Conservation (phyloP, 2,888 invertebrate genomes). For the Thecophora atra region DNA sequence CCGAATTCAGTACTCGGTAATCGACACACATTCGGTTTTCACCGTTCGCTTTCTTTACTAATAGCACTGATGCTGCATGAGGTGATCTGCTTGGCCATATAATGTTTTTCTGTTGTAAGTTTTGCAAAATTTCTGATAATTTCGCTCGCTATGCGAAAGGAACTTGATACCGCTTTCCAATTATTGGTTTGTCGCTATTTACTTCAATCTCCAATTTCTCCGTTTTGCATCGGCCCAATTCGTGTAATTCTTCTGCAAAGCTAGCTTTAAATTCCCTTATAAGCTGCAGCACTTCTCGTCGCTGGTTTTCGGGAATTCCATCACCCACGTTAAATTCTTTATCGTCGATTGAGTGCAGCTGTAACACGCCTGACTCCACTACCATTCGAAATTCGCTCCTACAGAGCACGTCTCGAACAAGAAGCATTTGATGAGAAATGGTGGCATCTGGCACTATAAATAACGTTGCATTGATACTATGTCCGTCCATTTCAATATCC, state of each 20-base stretch:
- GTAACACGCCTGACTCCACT: conserved; percentile 3
- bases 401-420: too few relatives aligned
- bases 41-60: too few relatives aligned
- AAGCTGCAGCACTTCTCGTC: too few relatives aligned
- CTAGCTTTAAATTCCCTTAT: conserved; percentile 1
- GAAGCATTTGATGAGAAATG: too few relatives aligned
- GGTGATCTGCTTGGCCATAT: conserved; percentile 35
- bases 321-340: background rate
- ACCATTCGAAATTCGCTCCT: too few relatives aligned
- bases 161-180: too few relatives aligned
- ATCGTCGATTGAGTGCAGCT: conserved; percentile 2
- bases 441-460: too few relatives aligned
- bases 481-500: too few relatives aligned
- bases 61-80: conserved; percentile 37
- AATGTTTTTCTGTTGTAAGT: conserved; percentile 22
- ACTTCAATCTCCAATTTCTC: conserved; percentile 11
- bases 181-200: conserved; percentile 4
- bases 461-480: too few relatives aligned
- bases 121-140: conserved; percentile 14
- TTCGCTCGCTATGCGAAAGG: too few relatives aligned
- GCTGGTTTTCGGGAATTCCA: conserved; percentile 1
- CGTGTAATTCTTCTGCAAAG: conserved; percentile 10
- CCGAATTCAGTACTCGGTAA: conserved; percentile 32
- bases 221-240: too few relatives aligned
- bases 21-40: conserved; percentile 37